Conservation (phyloP, 2,888 invertebrate genomes). For the Prosapia bicincta region DNA sequence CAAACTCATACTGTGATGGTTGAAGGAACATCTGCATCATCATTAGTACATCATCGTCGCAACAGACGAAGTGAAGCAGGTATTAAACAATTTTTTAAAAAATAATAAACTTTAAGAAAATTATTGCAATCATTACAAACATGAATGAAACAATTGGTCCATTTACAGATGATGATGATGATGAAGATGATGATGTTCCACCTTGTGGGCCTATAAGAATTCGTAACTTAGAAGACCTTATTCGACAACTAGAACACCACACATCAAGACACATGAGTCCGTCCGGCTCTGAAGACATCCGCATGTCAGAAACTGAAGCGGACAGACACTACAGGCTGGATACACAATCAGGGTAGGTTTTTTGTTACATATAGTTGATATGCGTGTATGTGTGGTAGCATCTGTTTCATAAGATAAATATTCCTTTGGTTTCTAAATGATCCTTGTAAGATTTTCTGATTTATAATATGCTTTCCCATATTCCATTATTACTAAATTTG, state of each 20-base stretch:
- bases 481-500: no score
- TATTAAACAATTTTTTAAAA: not conserved
- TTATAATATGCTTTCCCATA: no score
- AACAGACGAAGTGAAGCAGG: conserved; percentile 42
- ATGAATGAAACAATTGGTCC: no score
- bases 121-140: no score
- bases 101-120: no score
- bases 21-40: conserved; percentile 44
- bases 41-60: conserved; percentile 43
- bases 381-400: no score
- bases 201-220: conserved; percentile 83
- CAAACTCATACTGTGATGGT: conserved; percentile 55
- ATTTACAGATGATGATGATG: conserved; percentile 51
- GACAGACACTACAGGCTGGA: conserved; percentile 85
- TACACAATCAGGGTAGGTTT: conserved; percentile 66
- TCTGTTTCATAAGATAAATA: no score
- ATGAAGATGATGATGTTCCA: conserved; percentile 72
- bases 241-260: conserved; percentile 80
- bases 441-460: no score
- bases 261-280: conserved; percentile 85
- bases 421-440: no score
- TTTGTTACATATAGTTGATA: no score
- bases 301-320: conserved; percentile 85
- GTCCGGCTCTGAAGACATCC: conserved; percentile 85
- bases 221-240: conserved; percentile 86